Percentiles rank a stretch among this genome's conserved stretches.
Evolutionary conservation across 2,888 invertebrate genomes (phyloP).

Genomic region (Drosophila pegasa): DNA sequence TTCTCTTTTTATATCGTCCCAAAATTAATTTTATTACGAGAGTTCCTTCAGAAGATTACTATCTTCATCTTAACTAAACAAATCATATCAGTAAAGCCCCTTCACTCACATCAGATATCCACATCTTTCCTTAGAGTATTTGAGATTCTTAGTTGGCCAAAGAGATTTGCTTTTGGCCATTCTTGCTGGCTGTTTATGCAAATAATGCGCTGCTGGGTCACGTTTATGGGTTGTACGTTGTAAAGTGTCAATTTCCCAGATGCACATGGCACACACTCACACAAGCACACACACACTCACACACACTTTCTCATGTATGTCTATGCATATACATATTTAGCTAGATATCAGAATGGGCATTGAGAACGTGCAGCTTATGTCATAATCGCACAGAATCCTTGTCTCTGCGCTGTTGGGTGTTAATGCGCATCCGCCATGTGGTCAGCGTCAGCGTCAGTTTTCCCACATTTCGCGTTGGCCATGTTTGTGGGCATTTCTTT

Average conservation of each 20-base stretch:
- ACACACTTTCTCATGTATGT: too few relatives aligned
- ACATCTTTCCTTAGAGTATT: conserved; percentile 30
- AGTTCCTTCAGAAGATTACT: too few relatives aligned
- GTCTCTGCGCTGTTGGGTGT: conserved; percentile 55
- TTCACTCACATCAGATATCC: background rate
- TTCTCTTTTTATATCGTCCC: too few relatives aligned
- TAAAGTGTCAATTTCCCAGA: conserved; percentile 81
- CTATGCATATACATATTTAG: background rate
- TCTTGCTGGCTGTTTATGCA: conserved; percentile 61
- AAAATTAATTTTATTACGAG: too few relatives aligned
- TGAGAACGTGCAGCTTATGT: conserved; percentile 78
- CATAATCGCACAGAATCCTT: conserved; percentile 68
- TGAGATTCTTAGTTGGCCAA: conserved; percentile 11
- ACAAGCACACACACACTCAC: conserved; percentile 5
- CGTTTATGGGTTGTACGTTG: conserved; percentile 74
- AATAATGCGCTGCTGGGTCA: conserved; percentile 72
- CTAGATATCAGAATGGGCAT: conserved; percentile 37
- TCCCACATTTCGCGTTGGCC: conserved; percentile 67
- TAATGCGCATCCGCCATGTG: conserved; percentile 59
- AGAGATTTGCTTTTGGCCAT: conserved; percentile 11
- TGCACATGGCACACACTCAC: conserved; percentile 42
- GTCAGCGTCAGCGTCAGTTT: conserved; percentile 51
- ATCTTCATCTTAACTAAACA: too few relatives aligned
- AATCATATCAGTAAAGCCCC: too few relatives aligned
- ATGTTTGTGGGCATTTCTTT: conserved; percentile 71